Base-by-base conservation (phyloP, 1,140 invertebrate genomes). In the Formica exsecta region DNA sequence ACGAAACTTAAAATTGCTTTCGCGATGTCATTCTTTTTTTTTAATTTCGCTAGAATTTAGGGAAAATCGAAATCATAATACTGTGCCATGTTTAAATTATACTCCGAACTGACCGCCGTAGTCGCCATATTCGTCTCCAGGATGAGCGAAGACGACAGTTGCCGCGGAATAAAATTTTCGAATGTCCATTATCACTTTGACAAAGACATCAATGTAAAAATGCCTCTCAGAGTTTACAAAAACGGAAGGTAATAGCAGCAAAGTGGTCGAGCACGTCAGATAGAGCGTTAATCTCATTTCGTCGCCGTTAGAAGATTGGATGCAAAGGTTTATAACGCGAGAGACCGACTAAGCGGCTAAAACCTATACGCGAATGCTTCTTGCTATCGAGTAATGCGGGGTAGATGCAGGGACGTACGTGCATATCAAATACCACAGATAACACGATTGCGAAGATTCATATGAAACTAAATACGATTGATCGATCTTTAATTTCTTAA, bases 101-200 rank as follows among this genome's bases (percentile, higher is more conserved):
- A 68, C 7, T 65, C 38, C 2, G 5, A 13, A 81, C 71, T 75
- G 59, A 89, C 88, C 75, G 2, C 85, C 74, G 2, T 66, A 65
- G 1, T 66, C 54, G 11, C 32, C 62, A 6, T 59, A 22, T 0
- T 11, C 25, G 3, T 19, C 71, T 13, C 25, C 6, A 7, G 87
- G 54, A 44, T 85, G 25, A 25, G 84, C 8, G 1, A 92, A 71
- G 4, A 86, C 66, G 0, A 91, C 66, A 4, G 87, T 38, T 4
- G 86, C 85, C 0, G 86, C 57, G 13, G 64, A 64, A 38, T 90
- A 92, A 32, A 79, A 61, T 5, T 25, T 85, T 7, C 73, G 81
- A 19, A 91, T 13, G n/a, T 11, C 22, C 41, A 85, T 41, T 57
- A 92, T 84, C 8, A 92, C 29, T 3, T 89, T n/a, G 25, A 89